Conservation (phyloP, 2,113 vertebrate species). For the Albula glossodonta region DNA sequence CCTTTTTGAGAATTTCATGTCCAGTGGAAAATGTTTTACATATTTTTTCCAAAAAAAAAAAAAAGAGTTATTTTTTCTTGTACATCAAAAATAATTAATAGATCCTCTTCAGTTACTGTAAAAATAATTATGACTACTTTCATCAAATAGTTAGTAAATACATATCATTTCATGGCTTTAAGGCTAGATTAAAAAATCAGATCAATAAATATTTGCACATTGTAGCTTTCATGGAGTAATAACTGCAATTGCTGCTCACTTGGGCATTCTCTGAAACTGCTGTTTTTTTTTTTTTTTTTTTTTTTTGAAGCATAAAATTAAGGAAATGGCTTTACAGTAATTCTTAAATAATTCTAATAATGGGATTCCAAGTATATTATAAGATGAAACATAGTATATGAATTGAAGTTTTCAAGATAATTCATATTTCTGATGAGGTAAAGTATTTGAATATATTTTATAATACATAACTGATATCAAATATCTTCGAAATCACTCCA, state of each 20-base stretch:
- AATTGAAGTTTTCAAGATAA: no score
- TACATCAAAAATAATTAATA: not conserved
- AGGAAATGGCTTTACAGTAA: not conserved
- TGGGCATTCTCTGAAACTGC: not conserved
- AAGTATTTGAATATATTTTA: no score
- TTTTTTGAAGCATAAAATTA: not conserved
- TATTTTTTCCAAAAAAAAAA: not conserved
- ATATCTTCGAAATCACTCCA: no score
- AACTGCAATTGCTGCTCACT: not conserved
- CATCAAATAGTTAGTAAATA: not conserved
- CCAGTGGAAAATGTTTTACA: not conserved
- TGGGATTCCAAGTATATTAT: not conserved
- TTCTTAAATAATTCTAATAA: not conserved
- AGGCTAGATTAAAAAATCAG: not conserved
- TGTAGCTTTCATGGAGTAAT: not conserved
- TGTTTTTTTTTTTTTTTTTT: not conserved
- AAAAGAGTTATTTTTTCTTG: not conserved
- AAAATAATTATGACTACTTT: not conserved
- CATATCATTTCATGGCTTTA: not conserved
- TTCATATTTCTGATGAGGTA: no score
- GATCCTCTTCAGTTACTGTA: not conserved
- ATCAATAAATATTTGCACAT: not conserved
- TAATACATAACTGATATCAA: no score
- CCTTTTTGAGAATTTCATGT: not conserved
- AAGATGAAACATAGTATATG: not conserved